A percentile compares a stretch with the other conserved stretches of the same genome.
phyloP scores from a whole-genome alignment of 2,888 invertebrate species.

The Lasius fuliginosus region DNA sequence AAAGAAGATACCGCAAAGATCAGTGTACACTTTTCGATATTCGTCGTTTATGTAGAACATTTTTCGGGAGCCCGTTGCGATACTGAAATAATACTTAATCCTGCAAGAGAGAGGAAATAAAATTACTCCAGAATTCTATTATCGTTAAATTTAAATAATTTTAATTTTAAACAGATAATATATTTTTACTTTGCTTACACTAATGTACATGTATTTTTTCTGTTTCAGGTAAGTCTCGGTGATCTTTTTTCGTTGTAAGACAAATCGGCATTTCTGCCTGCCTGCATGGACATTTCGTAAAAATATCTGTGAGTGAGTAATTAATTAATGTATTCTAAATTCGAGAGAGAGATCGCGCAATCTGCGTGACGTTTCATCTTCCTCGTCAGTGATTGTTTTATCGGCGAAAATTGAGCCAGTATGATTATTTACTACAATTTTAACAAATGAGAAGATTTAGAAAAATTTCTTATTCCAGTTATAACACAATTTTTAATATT shows the following conservation, averaged over 20 bases:
- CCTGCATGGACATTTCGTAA: conserved; percentile 27
- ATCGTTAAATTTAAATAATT: conserved; percentile 16
- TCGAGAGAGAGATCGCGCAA: too few species aligned
- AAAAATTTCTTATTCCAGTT: not conserved
- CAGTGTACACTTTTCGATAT: not conserved
- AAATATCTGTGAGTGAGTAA: conserved; percentile 58
- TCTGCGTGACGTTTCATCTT: too few species aligned
- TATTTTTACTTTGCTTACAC: conserved; percentile 9
- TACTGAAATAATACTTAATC: not conserved
- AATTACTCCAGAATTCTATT: not conserved
- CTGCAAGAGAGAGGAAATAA: not conserved
- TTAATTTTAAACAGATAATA: not conserved
- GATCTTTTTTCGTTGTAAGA: not conserved
- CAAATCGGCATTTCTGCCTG: conserved; percentile 3
- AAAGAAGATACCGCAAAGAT: not conserved
- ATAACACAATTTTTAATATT: not conserved
- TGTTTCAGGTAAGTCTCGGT: conserved; percentile 69
- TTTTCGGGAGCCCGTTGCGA: not conserved
- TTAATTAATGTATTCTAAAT: not conserved
- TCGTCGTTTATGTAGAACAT: not conserved
- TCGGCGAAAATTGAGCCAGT: too few species aligned
- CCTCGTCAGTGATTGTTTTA: too few species aligned
- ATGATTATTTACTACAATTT: too few species aligned
- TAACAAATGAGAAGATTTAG: not conserved
- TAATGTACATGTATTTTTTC: conserved; percentile 60